phyloP scores from a whole-genome alignment of 2,113 vertebrate genomes.

The Gambusia holbrooki region DNA sequence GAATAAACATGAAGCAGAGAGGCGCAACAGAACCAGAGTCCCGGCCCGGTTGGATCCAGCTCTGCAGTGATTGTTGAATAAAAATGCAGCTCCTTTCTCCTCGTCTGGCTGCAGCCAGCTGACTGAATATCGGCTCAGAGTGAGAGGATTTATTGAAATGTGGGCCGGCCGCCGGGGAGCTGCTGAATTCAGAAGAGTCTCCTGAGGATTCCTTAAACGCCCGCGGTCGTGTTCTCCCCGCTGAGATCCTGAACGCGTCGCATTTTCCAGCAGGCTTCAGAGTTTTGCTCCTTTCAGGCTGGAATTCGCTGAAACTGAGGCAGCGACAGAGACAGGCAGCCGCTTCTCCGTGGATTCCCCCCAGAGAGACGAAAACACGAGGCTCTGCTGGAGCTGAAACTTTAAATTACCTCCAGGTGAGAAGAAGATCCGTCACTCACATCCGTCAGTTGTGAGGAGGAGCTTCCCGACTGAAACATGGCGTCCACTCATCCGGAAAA shows the following conservation, averaged over 20 bases:
- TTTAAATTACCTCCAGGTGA: conserved; percentile 45
- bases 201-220: conserved; percentile 55
- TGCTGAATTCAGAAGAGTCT: conserved; percentile 58
- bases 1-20: background rate
- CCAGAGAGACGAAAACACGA: background rate
- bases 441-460: conserved; percentile 15
- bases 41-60: background rate
- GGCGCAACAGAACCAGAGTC: background rate
- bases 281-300: conserved; percentile 21
- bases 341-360: conserved; percentile 3
- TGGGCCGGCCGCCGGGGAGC: conserved; percentile 28
- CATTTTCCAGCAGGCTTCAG: conserved; percentile 39
- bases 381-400: conserved; percentile 38
- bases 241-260: conserved; percentile 26
- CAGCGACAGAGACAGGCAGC: background rate
- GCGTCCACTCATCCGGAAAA: no score
- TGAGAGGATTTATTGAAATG: conserved; percentile 58
- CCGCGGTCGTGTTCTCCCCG: conserved; percentile 48
- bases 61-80: conserved; percentile 23
- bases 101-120: conserved; percentile 39
- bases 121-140: conserved; percentile 48
- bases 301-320: conserved; percentile 3
- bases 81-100: conserved; percentile 36
- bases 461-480: background rate
- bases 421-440: conserved; percentile 14